A percentile compares a stretch with the other conserved stretches of the same genome.
Evolutionary conservation across 2,888 invertebrate species (phyloP).

Genomic region (Drosophila paucipuncta): DNA sequence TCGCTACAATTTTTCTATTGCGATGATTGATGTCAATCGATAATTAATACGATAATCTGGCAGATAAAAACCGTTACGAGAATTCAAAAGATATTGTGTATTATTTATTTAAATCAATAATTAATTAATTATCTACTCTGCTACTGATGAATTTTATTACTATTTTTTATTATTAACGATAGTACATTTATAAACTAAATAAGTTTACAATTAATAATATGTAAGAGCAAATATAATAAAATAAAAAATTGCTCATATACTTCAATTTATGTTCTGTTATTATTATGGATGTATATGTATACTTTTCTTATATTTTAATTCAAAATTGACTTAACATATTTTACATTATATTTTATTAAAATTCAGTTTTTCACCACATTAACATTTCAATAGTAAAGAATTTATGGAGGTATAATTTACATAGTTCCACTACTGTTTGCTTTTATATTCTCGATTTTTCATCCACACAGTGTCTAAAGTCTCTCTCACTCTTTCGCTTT

Average conservation of each 20-base stretch:
- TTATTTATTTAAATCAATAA: neutral
- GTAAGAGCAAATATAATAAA: neutral
- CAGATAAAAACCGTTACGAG: slow-evolving; percentile 7
- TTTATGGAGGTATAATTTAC: neutral
- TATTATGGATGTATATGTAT: neutral
- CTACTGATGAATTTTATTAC: neutral
- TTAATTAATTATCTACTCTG: neutral
- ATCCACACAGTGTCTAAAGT: slow-evolving; percentile 1
- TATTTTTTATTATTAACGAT: neutral
- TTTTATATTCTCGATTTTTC: slow-evolving; percentile 21
- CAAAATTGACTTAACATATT: neutral
- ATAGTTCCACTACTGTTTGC: slow-evolving; percentile 3
- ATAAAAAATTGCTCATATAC: neutral
- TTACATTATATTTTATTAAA: neutral
- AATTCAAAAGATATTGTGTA: neutral
- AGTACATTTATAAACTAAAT: neutral
- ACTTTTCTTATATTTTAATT: neutral
- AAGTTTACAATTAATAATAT: neutral
- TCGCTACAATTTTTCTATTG: neutral
- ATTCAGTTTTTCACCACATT: neutral
- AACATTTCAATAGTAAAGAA: neutral
- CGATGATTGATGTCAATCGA: slow-evolving; percentile 21
- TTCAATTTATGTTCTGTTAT: neutral
- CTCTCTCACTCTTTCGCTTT: neutral
- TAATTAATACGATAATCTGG: neutral